Conservation (phyloP, 1,140 invertebrate species). For the Paraescarpia echinospica region DNA sequence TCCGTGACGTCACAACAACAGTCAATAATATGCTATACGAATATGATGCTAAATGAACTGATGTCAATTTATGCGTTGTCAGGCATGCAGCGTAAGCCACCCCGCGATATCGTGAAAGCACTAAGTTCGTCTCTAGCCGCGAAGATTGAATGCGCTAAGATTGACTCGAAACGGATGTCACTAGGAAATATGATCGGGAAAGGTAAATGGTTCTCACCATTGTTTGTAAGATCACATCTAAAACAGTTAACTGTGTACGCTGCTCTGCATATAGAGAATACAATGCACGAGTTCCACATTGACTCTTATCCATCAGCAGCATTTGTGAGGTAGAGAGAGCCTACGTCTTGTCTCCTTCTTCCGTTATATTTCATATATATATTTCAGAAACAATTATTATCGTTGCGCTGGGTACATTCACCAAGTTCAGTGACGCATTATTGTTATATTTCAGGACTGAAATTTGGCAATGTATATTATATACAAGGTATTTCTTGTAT, state of each 20-base stretch:
- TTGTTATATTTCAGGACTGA: too few species aligned
- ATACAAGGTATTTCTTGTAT: too few species aligned
- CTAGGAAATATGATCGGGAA: not conserved
- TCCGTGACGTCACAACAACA: not conserved
- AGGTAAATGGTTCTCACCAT: not conserved
- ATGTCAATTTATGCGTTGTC: not conserved
- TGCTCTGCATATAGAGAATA: not conserved
- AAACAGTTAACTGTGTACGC: not conserved
- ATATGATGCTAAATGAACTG: not conserved
- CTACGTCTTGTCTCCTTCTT: too few species aligned
- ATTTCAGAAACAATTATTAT: too few species aligned
- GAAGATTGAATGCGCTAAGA: not conserved
- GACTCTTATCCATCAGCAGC: not conserved
- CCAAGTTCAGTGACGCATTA: too few species aligned
- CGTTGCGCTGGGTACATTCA: too few species aligned
- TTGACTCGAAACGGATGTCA: not conserved
- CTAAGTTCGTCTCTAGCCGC: not conserved
- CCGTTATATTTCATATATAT: too few species aligned
- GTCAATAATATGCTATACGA: not conserved
- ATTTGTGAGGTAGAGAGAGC: not conserved
- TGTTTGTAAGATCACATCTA: not conserved
- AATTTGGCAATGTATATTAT: too few species aligned
- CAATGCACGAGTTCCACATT: not conserved
- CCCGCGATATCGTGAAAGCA: not conserved
- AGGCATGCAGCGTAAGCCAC: not conserved